A percentile compares a stretch with the other conserved stretches of the same genome.
Conservation (phyloP, 2,888 invertebrate genomes). For the Drosophila barbarae region DNA sequence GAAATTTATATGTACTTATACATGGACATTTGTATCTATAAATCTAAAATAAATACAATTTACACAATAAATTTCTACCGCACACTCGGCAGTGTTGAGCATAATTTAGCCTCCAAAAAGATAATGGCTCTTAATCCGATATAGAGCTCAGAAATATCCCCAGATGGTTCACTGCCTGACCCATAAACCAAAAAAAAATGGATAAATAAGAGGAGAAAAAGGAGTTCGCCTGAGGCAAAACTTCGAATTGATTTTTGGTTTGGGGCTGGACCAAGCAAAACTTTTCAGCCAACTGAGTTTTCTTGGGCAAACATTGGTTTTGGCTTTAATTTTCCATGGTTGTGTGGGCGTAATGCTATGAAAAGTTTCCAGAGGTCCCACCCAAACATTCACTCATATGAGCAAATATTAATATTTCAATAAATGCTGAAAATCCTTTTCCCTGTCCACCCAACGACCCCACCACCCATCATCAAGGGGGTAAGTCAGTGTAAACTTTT, state of each 20-base stretch:
- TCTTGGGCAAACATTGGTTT: constrained; percentile 52
- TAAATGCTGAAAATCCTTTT: constrained; percentile 70
- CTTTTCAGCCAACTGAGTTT: constrained; percentile 49
- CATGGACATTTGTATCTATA: constrained; percentile 42
- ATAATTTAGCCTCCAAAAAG: constrained; percentile 50
- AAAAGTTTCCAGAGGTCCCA: constrained; percentile 36
- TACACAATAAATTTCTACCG: constrained; percentile 49
- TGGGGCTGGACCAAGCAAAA: constrained; percentile 24
- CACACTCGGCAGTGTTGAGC: constrained; percentile 43
- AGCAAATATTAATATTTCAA: constrained; percentile 72
- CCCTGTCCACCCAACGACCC: constrained; percentile 32
- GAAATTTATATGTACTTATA: constrained; percentile 44
- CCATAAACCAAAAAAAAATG: constrained; percentile 38
- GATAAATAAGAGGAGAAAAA: background rate
- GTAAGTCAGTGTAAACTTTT: constrained; percentile 40
- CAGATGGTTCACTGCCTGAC: constrained; percentile 54
- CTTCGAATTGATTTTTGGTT: constrained; percentile 56
- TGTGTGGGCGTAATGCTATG: constrained; percentile 24
- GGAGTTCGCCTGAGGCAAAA: constrained; percentile 35
- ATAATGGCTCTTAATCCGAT: constrained; percentile 59
- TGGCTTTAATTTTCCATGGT: constrained; percentile 26
- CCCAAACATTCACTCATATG: constrained; percentile 36
- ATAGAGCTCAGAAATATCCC: constrained; percentile 22
- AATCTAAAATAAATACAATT: constrained; percentile 68
- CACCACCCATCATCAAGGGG: constrained; percentile 25